phyloP scores from a whole-genome alignment of 2,888 invertebrate species.

The Chrysina gloriosa region DNA sequence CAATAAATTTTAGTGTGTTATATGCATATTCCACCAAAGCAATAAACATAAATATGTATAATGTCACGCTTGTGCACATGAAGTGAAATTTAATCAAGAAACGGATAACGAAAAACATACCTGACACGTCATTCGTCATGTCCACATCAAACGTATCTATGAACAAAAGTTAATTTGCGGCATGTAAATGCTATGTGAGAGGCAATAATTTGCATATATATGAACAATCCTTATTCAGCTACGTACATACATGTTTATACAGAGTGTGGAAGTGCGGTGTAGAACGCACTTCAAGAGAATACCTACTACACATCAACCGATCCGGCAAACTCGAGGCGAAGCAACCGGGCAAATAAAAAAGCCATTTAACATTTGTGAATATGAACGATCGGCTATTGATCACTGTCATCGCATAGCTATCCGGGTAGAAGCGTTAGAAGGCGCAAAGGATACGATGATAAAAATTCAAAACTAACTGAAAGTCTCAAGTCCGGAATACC shows the following conservation, averaged over 20 bases:
- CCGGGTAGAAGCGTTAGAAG: neutral
- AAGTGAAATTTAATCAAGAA: constrained; percentile 12
- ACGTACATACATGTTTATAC: constrained; percentile 8
- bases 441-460: constrained; percentile 4
- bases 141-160: constrained; percentile 42
- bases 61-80: neutral
- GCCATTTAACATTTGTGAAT: constrained; percentile 43
- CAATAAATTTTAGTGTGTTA: no score
- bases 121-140: constrained; percentile 47
- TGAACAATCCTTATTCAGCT: constrained; percentile 48
- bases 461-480: constrained; percentile 8
- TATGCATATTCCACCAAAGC: no score
- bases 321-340: constrained; percentile 37
- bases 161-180: constrained; percentile 43
- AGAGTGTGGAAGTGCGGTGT: neutral
- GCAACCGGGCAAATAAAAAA: constrained; percentile 43
- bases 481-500: neutral
- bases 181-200: constrained; percentile 42
- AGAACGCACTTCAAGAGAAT: constrained; percentile 37
- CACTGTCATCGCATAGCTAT: constrained; percentile 47
- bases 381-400: constrained; percentile 48
- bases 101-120: constrained; percentile 39
- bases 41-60: constrained; percentile 13
- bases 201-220: constrained; percentile 51
- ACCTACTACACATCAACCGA: constrained; percentile 41